Base-by-base conservation (phyloP, 2,888 invertebrate genomes). In the Tanypteryx hageni region DNA sequence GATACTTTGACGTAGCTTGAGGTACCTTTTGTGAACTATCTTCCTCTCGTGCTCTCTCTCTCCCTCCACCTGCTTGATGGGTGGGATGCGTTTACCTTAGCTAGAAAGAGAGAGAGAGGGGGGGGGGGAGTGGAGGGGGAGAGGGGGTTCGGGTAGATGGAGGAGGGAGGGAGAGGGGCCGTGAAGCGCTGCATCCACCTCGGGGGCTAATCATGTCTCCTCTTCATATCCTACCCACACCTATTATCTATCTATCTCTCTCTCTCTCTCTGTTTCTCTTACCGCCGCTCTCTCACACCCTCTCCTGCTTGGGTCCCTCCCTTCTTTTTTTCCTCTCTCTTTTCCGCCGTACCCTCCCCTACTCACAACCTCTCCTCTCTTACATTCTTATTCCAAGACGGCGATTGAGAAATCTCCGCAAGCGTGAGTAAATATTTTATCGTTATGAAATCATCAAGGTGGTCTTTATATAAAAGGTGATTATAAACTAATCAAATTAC, bases 161-260 rank as follows among this genome's bases (percentile, higher is more conserved):
- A n/a, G n/a, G n/a, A n/a, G n/a, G n/a, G n/a, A n/a, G n/a, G 44
- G 44, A 44, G 44, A 44, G 3, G 44, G 14, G 31, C 10, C 82
- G 8, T 16, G 10, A 14, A 14, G 82, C 44, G 11, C 11, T 44
- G 82, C 82, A 82, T 18, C 31, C 7, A 16, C 82, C 82, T 82
- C 31, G 82, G 56, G 83, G 83, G 83, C 83, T 83, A 83, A 83
- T 83, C 83, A 83, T 44, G 83, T 16, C 13, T 18, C 56, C 64
- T n/a, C 64, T 64, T 64, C 83, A n/a, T n/a, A n/a, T 64, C 56
- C 83, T 44, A 18, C 57, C 82, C 57, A 56, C 83, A 57, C 83
- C 18, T n/a, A n/a, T 57, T 16, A 57, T 57, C 3, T 27, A 16
- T 44, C 83, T 16, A 11, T 18, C 56, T 44, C 44, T 44, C 3